These are phyloP conservation scores for Drosophila insularis DNA, from an alignment of 1,140 invertebrate species.

Conservation along the genomic window DNA sequence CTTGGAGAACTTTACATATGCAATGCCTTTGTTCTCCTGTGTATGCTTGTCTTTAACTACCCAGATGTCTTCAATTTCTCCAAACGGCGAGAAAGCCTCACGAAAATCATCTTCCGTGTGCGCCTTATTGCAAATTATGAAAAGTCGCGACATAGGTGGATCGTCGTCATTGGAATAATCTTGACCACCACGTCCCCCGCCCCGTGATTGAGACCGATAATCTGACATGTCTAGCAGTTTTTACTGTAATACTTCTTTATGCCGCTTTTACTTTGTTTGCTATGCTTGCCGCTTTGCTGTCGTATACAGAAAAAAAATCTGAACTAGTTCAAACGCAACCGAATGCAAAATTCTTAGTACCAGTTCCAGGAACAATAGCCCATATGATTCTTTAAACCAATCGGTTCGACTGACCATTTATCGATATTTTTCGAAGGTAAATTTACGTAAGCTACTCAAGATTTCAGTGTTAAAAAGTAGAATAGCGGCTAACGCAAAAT, in stretches of 20 bases:
- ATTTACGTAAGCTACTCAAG: no score
- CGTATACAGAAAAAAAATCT: conserved; percentile 42
- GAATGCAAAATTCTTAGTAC: neutral
- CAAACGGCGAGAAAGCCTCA: conserved; percentile 90
- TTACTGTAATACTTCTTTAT: conserved; percentile 3
- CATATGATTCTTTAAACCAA: conserved; percentile 3
- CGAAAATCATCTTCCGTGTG: conserved; percentile 91
- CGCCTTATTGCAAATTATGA: conserved; percentile 93
- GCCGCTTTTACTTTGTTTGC: conserved; percentile 6
- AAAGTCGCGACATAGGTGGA: conserved; percentile 92
- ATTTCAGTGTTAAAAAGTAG: no score
- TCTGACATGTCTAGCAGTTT: conserved; percentile 61
- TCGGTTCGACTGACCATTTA: no score
- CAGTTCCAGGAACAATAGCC: neutral
- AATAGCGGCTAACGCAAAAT: no score
- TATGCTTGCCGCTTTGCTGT: conserved; percentile 29
- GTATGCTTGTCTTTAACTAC: conserved; percentile 93
- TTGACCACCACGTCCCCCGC: conserved; percentile 62
- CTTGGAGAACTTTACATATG: conserved; percentile 93
- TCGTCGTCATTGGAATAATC: conserved; percentile 84
- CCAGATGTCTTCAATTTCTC: conserved; percentile 93
- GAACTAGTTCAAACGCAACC: neutral
- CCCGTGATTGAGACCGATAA: conserved; percentile 78
- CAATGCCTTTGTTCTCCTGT: conserved; percentile 92
- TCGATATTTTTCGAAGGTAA: no score